Conservation (phyloP, 2,888 invertebrate species). For the Fragum sueziense region DNA sequence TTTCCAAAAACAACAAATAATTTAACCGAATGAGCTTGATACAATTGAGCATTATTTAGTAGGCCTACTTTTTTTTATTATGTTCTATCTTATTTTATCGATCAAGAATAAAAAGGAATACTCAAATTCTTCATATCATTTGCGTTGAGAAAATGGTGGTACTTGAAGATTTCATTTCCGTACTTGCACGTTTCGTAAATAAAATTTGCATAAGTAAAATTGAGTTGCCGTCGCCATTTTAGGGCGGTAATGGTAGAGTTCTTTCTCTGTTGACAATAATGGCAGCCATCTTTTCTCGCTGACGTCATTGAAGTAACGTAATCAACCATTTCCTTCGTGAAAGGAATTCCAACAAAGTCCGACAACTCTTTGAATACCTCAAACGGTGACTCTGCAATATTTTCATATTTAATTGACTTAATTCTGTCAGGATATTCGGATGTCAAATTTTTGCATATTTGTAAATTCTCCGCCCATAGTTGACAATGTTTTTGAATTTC, state of each 20-base stretch:
- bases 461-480: background rate
- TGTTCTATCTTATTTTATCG: too few relatives aligned
- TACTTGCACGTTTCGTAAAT: conserved; percentile 15
- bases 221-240: conserved; percentile 26
- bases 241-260: conserved; percentile 21
- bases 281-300: conserved; percentile 10
- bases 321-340: background rate
- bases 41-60: too few relatives aligned
- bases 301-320: conserved; percentile 6
- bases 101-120: conserved; percentile 5
- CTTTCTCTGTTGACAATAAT: conserved; percentile 11
- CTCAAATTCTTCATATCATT: background rate
- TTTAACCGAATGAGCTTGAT: too few relatives aligned
- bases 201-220: background rate
- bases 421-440: conserved; percentile 5
- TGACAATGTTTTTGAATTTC: conserved; percentile 6
- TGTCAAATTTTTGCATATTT: background rate
- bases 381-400: conserved; percentile 17
- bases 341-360: conserved; percentile 13
- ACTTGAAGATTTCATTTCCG: conserved; percentile 23
- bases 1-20: too few relatives aligned
- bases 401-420: conserved; percentile 27
- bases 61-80: too few relatives aligned
- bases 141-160: background rate
- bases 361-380: background rate